Conservation (phyloP, 2,797 vertebrate species). For the Rhabdomys pumilio region DNA sequence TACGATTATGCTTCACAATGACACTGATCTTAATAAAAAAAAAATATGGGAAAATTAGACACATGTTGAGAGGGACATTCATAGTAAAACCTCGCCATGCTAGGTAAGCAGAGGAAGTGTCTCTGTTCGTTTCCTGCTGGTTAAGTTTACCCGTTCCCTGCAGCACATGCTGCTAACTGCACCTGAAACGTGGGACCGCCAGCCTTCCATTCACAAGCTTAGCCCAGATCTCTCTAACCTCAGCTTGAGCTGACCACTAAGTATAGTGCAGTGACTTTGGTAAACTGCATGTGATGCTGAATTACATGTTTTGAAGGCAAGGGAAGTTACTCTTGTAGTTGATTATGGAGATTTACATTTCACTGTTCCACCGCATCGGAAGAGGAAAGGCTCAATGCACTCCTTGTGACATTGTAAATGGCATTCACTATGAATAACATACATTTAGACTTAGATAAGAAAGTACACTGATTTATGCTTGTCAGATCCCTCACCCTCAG, state of each 20-base stretch:
- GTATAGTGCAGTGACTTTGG: background rate
- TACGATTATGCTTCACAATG: background rate
- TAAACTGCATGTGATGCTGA: constrained; percentile 55
- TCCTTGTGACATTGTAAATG: constrained; percentile 60
- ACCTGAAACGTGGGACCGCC: fast-evolving
- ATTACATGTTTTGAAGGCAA: constrained; percentile 65
- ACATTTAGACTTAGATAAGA: background rate
- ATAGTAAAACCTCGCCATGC: background rate
- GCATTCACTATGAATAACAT: background rate
- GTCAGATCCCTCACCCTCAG: background rate
- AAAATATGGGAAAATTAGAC: background rate
- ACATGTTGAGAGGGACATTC: background rate
- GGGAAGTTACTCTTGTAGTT: constrained; percentile 38
- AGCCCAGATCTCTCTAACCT: background rate
- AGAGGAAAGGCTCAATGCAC: constrained; percentile 9
- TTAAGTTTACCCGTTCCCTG: too few species aligned
- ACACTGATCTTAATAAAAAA: background rate
- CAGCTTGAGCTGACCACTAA: background rate
- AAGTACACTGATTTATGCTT: constrained; percentile 27
- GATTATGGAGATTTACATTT: constrained; percentile 70
- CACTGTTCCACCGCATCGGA: background rate
- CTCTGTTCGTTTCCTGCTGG: background rate
- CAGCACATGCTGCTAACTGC: fast-evolving
- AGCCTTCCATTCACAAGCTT: fast-evolving
- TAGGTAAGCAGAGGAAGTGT: background rate